A percentile compares a stretch with the other conserved stretches of the same genome.
Conservation (phyloP, 1,140 invertebrate species). For the Macrobrachium rosenbergii region DNA sequence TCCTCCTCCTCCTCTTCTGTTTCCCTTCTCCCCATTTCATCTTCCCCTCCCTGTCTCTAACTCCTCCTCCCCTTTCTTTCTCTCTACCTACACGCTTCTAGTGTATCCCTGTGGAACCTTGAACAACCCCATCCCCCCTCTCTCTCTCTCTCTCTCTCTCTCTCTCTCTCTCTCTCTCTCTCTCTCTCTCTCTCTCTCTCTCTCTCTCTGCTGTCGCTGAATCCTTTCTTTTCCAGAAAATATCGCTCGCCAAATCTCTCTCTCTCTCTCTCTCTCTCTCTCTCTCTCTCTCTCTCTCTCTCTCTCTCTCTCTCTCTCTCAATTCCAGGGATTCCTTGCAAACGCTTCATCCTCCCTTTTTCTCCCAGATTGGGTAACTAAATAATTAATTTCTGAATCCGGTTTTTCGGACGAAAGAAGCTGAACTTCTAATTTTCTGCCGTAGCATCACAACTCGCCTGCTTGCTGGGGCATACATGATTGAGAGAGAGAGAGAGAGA, state of each 20-base stretch:
- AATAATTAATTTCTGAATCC: conserved; percentile 62
- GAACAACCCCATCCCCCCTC: background rate
- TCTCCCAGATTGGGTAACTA: conserved; percentile 55
- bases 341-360: conserved; percentile 38
- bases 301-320: background rate
- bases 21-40: background rate
- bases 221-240: background rate
- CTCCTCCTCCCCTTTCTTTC: background rate
- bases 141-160: background rate
- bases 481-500: background rate
- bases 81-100: background rate
- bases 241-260: background rate
- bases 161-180: background rate
- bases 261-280: background rate
- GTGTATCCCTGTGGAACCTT: background rate
- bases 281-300: background rate
- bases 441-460: conserved; percentile 5
- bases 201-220: background rate
- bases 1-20: background rate
- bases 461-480: background rate
- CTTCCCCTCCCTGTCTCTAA: background rate
- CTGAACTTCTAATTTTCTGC: conserved; percentile 59
- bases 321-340: conserved; percentile 37
- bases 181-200: background rate
- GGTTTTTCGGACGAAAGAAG: conserved; percentile 51